Evolutionary conservation across 1,140 invertebrate species (phyloP).

Genomic region (Pinna nobilis): DNA sequence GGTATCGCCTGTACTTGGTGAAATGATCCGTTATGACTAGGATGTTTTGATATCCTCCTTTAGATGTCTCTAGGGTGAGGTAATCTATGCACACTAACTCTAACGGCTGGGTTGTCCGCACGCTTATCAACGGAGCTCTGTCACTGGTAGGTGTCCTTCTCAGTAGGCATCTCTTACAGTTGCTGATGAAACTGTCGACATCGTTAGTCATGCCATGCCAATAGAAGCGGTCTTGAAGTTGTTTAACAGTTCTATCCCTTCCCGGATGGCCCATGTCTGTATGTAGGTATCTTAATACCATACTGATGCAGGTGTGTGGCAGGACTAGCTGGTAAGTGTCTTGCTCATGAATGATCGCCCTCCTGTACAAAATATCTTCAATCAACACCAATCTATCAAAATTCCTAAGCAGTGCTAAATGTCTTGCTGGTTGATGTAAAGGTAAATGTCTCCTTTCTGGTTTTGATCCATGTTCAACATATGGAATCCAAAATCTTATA

Average conservation of each 20-base stretch:
- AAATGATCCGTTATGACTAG: slow-evolving; percentile 26
- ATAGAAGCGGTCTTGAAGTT: slow-evolving; percentile 22
- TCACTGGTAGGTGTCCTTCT: neutral
- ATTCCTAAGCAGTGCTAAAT: neutral
- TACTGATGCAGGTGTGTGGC: neutral
- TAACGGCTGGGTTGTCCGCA: slow-evolving; percentile 10
- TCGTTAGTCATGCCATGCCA: slow-evolving; percentile 36
- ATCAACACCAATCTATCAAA: neutral
- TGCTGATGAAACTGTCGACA: slow-evolving; percentile 28
- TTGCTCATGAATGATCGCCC: neutral
- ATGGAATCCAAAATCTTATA: neutral
- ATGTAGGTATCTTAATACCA: slow-evolving; percentile 24
- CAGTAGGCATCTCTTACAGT: slow-evolving; percentile 12
- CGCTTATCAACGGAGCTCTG: slow-evolving; percentile 14
- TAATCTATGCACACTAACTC: slow-evolving; percentile 37
- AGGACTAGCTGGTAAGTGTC: slow-evolving; percentile 15
- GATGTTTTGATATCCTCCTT: slow-evolving; percentile 18
- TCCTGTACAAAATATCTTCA: neutral
- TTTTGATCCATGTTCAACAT: neutral
- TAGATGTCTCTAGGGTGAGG: slow-evolving; percentile 25
- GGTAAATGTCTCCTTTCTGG: neutral
- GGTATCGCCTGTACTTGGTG: slow-evolving; percentile 17
- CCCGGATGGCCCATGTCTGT: slow-evolving; percentile 36
- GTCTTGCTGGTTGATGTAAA: too few species aligned
- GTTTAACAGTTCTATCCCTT: slow-evolving; percentile 6